Percentiles rank a stretch among this genome's conserved stretches.
These are phyloP conservation scores for Branchellion lobata DNA, from an alignment of 2,888 invertebrate species.

Conservation along the genomic window DNA sequence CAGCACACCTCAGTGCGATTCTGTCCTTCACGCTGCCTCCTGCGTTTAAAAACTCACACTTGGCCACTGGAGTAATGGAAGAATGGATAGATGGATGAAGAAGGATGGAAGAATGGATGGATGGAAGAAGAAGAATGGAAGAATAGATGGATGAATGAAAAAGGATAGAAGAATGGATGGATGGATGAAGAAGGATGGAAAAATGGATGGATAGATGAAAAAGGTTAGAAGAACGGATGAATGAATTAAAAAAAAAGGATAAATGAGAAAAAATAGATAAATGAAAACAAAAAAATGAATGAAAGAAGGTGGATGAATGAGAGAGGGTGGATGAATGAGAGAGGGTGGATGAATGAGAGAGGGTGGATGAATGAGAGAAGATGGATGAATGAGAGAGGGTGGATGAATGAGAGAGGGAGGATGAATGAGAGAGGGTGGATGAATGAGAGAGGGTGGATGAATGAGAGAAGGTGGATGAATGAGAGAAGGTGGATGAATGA, in stretches of 20 bases:
- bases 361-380: too few relatives aligned
- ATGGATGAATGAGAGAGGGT: too few relatives aligned
- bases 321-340: too few relatives aligned
- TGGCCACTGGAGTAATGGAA: constrained; percentile 73
- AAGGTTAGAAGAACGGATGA: background rate
- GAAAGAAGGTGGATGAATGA: too few relatives aligned
- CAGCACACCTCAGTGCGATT: constrained; percentile 69
- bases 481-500: too few relatives aligned
- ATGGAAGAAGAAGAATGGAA: background rate
- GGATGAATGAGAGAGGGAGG: too few relatives aligned
- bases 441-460: too few relatives aligned
- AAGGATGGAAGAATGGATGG: background rate
- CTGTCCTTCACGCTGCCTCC: constrained; percentile 74
- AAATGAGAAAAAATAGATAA: background rate
- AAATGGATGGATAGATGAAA: background rate
- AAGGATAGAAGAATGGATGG: background rate
- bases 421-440: too few relatives aligned
- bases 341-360: too few relatives aligned
- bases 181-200: background rate
- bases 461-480: too few relatives aligned
- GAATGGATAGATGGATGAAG: background rate
- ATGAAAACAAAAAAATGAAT: background rate
- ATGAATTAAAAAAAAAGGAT: background rate
- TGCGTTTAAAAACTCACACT: constrained; percentile 95
- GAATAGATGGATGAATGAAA: background rate